Conservation (phyloP, 2,888 invertebrate species). For the Fabriciana adippe region DNA sequence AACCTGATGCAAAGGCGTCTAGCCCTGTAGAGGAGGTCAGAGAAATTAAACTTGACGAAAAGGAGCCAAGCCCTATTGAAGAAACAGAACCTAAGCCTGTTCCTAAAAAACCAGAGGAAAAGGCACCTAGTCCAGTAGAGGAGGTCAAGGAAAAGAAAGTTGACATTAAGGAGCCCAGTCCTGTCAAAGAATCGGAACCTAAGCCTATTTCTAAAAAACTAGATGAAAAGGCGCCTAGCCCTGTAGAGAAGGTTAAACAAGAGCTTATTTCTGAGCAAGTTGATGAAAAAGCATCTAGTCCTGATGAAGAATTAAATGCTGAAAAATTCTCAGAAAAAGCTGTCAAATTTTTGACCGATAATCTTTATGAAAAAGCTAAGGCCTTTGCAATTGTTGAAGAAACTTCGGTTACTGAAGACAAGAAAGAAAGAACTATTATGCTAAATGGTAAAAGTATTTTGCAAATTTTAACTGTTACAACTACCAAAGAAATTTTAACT, state of each 20-base stretch:
- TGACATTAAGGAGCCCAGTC: constrained; percentile 7
- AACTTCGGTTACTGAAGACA: constrained; percentile 44
- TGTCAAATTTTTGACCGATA: no score
- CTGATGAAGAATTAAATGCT: no score
- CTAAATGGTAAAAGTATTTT: constrained; percentile 43
- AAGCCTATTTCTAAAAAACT: neutral
- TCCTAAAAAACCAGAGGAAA: constrained; percentile 20
- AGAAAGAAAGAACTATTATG: constrained; percentile 41
- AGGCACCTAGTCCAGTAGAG: constrained; percentile 27
- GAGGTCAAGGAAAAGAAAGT: neutral
- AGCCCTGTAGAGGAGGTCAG: constrained; percentile 23
- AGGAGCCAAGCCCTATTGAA: constrained; percentile 17
- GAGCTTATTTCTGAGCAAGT: no score
- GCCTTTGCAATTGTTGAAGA: constrained; percentile 44
- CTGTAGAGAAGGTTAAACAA: no score
- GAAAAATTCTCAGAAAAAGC: no score
- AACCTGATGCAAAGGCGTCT: constrained; percentile 24
- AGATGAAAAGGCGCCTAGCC: neutral
- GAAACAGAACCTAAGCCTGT: neutral
- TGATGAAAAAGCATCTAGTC: no score
- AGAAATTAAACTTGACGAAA: constrained; percentile 25
- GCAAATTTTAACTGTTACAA: constrained; percentile 47
- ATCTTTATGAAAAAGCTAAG: constrained; percentile 29
- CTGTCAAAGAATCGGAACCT: neutral
- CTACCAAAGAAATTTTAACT: constrained; percentile 46